A percentile compares a stretch with the other conserved stretches of the same genome.
These are phyloP conservation scores for Zeus faber DNA, from an alignment of 2,113 vertebrate species.

Conservation along the genomic window DNA sequence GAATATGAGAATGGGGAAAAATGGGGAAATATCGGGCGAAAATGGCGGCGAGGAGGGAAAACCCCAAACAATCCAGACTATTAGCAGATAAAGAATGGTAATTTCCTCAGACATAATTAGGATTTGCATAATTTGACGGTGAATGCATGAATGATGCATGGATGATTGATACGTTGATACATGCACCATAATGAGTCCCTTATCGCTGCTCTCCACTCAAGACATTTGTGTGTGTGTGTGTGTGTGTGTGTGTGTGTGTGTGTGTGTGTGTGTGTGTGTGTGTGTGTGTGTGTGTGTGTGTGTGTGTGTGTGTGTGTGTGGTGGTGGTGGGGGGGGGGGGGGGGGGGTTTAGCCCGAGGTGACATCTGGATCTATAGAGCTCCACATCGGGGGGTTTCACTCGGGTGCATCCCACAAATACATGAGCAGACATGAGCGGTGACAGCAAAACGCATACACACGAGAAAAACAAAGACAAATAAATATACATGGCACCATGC, in stretches of 20 bases:
- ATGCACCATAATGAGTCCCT: constrained; percentile 56
- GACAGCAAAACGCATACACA: no score
- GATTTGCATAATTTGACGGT: constrained; percentile 72
- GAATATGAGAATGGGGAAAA: constrained; percentile 69
- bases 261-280: constrained; percentile 12
- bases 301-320: constrained; percentile 6
- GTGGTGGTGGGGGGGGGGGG: no score
- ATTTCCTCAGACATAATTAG: constrained; percentile 69
- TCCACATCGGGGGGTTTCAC: background rate
- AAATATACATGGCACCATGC: no score
- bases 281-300: constrained; percentile 5
- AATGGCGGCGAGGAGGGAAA: constrained; percentile 41
- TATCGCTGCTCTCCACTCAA: constrained; percentile 50
- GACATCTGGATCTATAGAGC: background rate
- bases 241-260: constrained; percentile 10
- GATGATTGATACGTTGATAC: constrained; percentile 71
- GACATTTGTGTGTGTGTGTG: constrained; percentile 7
- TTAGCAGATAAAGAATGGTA: constrained; percentile 70
- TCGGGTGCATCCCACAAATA: no score
- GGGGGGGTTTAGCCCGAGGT: background rate
- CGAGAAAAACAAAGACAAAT: no score
- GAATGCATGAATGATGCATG: constrained; percentile 63
- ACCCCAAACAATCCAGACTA: constrained; percentile 65
- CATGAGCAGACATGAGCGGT: no score
- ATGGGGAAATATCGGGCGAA: constrained; percentile 58